Evolutionary conservation across 2,888 invertebrate genomes (phyloP), one percentile per base, ranked within the genome.

Genomic region (Gymnocheta viridis): DNA sequence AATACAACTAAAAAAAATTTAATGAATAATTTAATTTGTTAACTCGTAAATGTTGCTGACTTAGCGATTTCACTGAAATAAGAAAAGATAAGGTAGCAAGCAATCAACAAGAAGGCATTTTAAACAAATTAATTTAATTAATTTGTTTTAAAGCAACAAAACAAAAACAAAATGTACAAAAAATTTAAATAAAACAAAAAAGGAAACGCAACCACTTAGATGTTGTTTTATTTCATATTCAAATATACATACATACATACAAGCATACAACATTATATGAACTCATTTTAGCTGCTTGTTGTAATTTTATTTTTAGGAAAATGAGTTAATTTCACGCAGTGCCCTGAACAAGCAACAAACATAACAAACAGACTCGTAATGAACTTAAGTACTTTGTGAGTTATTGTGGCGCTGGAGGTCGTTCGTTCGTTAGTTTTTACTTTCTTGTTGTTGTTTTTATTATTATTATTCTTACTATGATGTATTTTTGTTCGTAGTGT

Each of bases 251-350:
- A n/a, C n/a, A n/a, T n/a, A n/a, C n/a, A n/a, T n/a, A n/a, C n/a
- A n/a, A n/a, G 5, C 38, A 70, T n/a, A 14, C 72, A 72, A 35
- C 58, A 58, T 47, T 47, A 47, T 60, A 44, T 58, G 44, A 47
- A 72, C 58, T 58, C 44, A 47, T 72, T 70, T 60, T 24, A 41
- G 47, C 41, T 44, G 70, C 47, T 67, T 51, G 54, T 54, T 77
- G 58, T 67, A 35, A 60, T 77, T 77, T 73, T 81, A 69, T 78
- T 80, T 81, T 81, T 73, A 84, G 81, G 84, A 84, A 84, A 84
- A 81, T 84, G 81, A 84, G 81, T 81, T 84, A 84, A 84, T 84
- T 84, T 84, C 84, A 84, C 84, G 84, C 84, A 81, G 84, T 69
- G 83, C 73, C 77, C 74, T 38, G 38, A 69, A 81, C 64, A 66